Base-by-base conservation (phyloP, 2,797 vertebrate genomes). In the Bovichtus diacanthus region DNA sequence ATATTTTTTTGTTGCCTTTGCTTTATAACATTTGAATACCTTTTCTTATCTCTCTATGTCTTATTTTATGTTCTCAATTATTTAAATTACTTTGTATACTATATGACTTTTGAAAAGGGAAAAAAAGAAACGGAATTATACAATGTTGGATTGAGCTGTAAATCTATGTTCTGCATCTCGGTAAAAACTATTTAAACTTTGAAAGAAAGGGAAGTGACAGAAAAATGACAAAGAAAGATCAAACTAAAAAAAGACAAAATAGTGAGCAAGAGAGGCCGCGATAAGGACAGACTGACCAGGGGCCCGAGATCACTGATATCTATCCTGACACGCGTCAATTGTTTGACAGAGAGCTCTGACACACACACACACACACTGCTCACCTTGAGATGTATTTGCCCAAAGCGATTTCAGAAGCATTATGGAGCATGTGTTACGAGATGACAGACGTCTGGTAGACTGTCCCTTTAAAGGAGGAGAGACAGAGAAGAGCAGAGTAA, bases 341-440 rank as follows among this genome's bases (percentile, higher is more conserved):
- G 72, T 68, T 74, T 85, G 89, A 89, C 90, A 91, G 73, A 70
- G 66, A 66, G 82, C 85, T 90, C 51, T 73, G 63, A 72, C 62
- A 39, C 67, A 73, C 78, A 34, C 62, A 53, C 66, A 43, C 60
- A 55, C 15, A 21, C 65, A 70, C 3, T 36, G 50, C 78, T 89
- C 81, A 91, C 88, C 90, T 91, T 90, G 88, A 89, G 81, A 86
- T 88, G 84, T 91, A 78, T 91, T 93, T 93, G 88, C 92, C 88
- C 77, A 82, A 80, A 92, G 88, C 85, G 56, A 75, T 84, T 87
- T 90, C 87, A 73, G 84, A 78, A 88, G 91, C 83, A 85, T 82
- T 69, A 83, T 79, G 86, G 80, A 91, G 84, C 87, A 91, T 88
- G 90, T 88, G 85, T 88, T 92, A 80, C 68, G 80, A 76, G 81